Conservation (phyloP, 2,113 vertebrate species). For the Corythornis madagascariensis region DNA sequence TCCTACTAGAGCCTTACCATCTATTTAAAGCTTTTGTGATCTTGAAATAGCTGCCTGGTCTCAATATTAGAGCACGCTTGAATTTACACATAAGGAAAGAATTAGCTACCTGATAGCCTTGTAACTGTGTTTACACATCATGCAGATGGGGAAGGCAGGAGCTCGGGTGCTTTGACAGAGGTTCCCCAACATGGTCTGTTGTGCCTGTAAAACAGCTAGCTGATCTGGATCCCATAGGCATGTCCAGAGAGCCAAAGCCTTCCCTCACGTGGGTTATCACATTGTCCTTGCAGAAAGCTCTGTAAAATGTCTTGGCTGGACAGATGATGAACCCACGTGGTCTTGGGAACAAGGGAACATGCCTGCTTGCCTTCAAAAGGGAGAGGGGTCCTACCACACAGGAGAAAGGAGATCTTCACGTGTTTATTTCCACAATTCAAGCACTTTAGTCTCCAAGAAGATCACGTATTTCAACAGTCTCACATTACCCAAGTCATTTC, state of each 20-base stretch:
- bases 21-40: conserved; percentile 41
- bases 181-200: background rate
- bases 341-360: background rate
- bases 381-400: background rate
- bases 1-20: background rate
- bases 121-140: background rate
- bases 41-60: conserved; percentile 29
- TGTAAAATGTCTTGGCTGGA: background rate
- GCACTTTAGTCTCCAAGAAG: background rate
- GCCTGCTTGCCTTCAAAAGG: background rate
- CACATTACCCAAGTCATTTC: background rate
- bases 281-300: background rate
- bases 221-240: background rate
- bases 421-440: background rate
- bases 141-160: background rate
- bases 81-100: background rate
- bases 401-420: background rate
- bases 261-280: rapidly evolving
- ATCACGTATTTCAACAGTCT: background rate
- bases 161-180: background rate
- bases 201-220: background rate
- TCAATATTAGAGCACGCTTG: background rate
- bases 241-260: background rate
- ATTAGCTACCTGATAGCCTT: background rate
- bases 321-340: background rate